Percentiles rank a stretch among this genome's conserved stretches.
Conservation (phyloP, 2,113 vertebrate species). For the Paedocypris sp. region DNA sequence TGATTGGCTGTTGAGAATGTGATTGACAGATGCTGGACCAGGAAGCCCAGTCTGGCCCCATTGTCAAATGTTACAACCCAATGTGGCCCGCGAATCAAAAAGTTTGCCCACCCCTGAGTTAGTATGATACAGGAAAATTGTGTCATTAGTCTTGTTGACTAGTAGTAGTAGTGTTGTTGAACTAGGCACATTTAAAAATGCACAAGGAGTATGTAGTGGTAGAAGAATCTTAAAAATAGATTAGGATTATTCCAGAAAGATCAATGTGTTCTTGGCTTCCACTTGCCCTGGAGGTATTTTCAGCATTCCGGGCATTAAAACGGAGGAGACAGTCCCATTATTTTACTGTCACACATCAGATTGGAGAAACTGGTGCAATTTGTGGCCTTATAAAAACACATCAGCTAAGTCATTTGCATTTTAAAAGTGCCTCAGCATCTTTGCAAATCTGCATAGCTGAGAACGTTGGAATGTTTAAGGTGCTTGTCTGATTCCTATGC, state of each 20-base stretch:
- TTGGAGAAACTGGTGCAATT: conserved; percentile 17
- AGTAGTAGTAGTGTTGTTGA: conserved; percentile 7
- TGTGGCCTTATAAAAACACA: conserved; percentile 37
- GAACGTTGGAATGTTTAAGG: conserved; percentile 12
- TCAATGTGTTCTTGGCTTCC: neutral
- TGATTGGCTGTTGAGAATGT: no score
- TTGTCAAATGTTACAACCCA: no score
- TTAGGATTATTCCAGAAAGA: neutral
- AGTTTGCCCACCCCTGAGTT: no score
- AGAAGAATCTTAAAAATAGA: neutral
- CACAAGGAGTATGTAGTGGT: conserved; percentile 6
- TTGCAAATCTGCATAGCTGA: conserved; percentile 20
- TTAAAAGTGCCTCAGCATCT: neutral
- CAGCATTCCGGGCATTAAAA: conserved; percentile 20
- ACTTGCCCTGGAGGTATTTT: neutral
- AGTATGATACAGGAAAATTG: no score
- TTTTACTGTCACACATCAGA: conserved; percentile 25
- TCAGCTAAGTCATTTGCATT: conserved; percentile 31
- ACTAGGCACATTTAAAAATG: neutral
- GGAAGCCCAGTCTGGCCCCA: no score
- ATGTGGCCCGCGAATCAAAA: no score
- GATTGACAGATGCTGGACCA: no score
- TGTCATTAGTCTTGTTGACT: no score
- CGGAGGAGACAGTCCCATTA: conserved; percentile 33
- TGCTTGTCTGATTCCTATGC: conserved; percentile 11